A percentile compares a stretch with the other conserved stretches of the same genome.
Conservation (phyloP, 2,888 invertebrate genomes). For the Bombylius discolor region DNA sequence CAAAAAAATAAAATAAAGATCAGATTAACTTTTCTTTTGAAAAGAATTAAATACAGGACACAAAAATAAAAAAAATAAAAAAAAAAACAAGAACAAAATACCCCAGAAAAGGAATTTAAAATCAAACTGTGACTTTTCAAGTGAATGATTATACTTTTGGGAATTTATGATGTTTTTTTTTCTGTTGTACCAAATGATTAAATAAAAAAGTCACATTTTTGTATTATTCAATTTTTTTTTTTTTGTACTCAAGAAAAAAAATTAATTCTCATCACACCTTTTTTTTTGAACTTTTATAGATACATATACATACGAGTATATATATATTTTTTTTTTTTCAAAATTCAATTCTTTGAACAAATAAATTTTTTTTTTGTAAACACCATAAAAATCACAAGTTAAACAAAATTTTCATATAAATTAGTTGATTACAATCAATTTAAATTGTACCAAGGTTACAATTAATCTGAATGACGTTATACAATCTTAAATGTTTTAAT, state of each 20-base stretch:
- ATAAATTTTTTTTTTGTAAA: neutral
- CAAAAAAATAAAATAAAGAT: too few relatives aligned
- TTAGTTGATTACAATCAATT: constrained; percentile 10
- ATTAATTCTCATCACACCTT: constrained; percentile 3
- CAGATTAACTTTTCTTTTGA: too few relatives aligned
- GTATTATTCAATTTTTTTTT: neutral
- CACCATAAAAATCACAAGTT: neutral
- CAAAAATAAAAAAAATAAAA: too few relatives aligned
- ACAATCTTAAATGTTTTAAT: neutral
- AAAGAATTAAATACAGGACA: too few relatives aligned
- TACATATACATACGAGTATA: too few relatives aligned
- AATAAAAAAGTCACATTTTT: too few relatives aligned
- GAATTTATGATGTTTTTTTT: neutral
- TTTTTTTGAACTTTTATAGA: neutral
- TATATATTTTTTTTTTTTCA: too few relatives aligned
- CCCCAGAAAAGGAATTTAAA: too few relatives aligned
- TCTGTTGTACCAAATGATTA: too few relatives aligned
- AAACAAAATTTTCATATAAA: constrained; percentile 8
- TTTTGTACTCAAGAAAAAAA: neutral
- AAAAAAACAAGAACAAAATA: too few relatives aligned
- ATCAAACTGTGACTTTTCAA: neutral
- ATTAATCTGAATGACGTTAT: neutral
- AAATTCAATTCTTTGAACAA: too few relatives aligned
- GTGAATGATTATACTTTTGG: constrained; percentile 12
- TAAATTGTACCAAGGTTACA: constrained; percentile 12